Percentiles rank a stretch among this genome's conserved stretches.
These are phyloP conservation scores for Sylvicola cinctus DNA, from an alignment of 2,888 invertebrate species.

Conservation along the genomic window DNA sequence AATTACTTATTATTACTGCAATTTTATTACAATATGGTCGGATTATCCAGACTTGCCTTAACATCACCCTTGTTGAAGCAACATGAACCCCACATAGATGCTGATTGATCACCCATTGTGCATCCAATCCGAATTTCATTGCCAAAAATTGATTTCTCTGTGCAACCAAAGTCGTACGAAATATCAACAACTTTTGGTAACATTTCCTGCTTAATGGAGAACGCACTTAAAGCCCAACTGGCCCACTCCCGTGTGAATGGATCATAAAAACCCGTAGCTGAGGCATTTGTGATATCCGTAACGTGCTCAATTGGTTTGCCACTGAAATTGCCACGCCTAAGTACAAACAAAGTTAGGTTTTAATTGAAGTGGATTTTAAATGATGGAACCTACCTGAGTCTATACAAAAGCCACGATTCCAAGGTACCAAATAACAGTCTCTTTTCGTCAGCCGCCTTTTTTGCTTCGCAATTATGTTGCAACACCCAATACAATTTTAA, in stretches of 20 bases:
- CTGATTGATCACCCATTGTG: slow-evolving; percentile 51
- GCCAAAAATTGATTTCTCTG: slow-evolving; percentile 48
- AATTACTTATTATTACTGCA: slow-evolving; percentile 1
- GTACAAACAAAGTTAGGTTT: slow-evolving; percentile 2
- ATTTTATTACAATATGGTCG: too few species aligned
- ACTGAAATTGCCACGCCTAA: slow-evolving; percentile 15
- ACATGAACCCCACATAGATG: slow-evolving; percentile 73
- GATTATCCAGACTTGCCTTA: slow-evolving; percentile 47
- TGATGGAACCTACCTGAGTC: slow-evolving; percentile 30
- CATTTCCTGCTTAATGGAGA: slow-evolving; percentile 39
- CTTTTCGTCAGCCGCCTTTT: slow-evolving; percentile 36
- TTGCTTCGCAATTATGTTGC: slow-evolving; percentile 45
- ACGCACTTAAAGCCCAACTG: slow-evolving; percentile 40
- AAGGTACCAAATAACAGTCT: slow-evolving; percentile 67
- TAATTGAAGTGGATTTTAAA: background rate
- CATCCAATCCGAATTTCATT: slow-evolving; percentile 54
- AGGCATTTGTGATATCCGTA: slow-evolving; percentile 78
- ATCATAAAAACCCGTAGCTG: slow-evolving; percentile 83
- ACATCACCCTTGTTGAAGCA: slow-evolving; percentile 58
- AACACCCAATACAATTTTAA: slow-evolving; percentile 61
- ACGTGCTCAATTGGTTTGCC: slow-evolving; percentile 32
- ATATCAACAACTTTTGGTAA: slow-evolving; percentile 68
- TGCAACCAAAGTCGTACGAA: slow-evolving; percentile 48
- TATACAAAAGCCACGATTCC: slow-evolving; percentile 85
- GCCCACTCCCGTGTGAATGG: slow-evolving; percentile 82